Evolutionary conservation across 2,888 invertebrate species (phyloP), one percentile per base, ranked within the genome.

Genomic region (Himalopsyche kuldschensis): DNA sequence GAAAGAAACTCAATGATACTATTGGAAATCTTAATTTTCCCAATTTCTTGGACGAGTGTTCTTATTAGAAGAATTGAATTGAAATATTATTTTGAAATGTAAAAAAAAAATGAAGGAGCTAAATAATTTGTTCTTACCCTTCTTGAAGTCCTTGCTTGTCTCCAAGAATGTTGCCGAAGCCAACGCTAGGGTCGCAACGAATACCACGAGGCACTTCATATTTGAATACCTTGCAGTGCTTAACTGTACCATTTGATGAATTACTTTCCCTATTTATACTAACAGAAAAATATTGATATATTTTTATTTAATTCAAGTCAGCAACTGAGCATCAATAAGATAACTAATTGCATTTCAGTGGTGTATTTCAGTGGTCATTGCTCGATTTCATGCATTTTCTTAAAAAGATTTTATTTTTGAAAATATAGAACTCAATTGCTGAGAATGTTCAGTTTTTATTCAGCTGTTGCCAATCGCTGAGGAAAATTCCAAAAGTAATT

Each of bases 131-230:
- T 31, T 48, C 87, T 88, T 87, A 89, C 89, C 89, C 75, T 86
- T 47, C 83, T 88, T 89, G 4, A 88, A 32, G 88, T 86, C 82
- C 87, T 75, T 75, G 87, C 87, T 86, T 86, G 83, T 86, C 88
- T 87, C 87, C 79, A 89, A 87, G 86, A 87, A 87, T 48, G 88
- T 88, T 84, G 90, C 90, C 82, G 89, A 87, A 84, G 89, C 90
- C 87, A 92, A 87, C 87, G 90, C 90, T 86, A 90, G 88, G 41
- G 91, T 88, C 87, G 89, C 89, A 79, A 90, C 89, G 82, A 92
- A 87, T 84, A 91, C 88, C 86, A 91, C 85, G 89, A 91, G 90
- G 89, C 91, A 90, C 90, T 90, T 92, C 92, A 91, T 91, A 87
- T 87, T 90, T 87, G 35, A 31, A 10, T 76, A 31, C 47, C 47